These are phyloP conservation scores for Galemys pyrenaicus DNA, from an alignment of 2,113 vertebrate genomes.

Conservation along the genomic window DNA sequence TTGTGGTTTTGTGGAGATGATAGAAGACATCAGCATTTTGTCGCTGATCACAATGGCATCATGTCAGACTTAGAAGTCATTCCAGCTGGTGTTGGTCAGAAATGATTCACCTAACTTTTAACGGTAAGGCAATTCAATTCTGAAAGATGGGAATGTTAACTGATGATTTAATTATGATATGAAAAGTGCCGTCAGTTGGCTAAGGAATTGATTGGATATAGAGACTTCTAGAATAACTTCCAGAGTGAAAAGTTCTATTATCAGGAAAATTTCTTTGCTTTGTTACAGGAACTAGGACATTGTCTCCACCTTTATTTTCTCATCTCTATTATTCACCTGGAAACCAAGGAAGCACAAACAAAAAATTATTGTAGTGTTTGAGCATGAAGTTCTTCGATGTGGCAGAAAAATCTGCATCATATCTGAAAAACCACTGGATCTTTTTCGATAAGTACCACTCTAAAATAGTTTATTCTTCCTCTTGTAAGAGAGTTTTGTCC, in stretches of 20 bases:
- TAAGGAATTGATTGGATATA: neutral
- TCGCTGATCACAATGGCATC: slow-evolving; percentile 8
- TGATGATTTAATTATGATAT: neutral
- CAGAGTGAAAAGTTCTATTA: neutral
- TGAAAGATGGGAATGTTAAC: neutral
- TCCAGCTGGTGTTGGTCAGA: slow-evolving; percentile 1
- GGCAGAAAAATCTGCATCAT: neutral
- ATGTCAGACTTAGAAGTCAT: slow-evolving; percentile 39
- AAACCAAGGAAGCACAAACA: neutral
- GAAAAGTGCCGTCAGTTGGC: neutral
- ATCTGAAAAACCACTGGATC: neutral
- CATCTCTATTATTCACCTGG: neutral
- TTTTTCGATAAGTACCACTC: neutral
- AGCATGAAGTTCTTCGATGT: neutral
- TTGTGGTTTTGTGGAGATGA: slow-evolving; percentile 69
- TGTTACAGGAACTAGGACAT: neutral
- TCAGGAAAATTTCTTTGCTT: neutral
- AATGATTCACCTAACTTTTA: slow-evolving; percentile 38
- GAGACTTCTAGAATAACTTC: neutral
- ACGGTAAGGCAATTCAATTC: neutral
- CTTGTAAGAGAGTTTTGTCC: neutral
- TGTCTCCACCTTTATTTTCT: neutral
- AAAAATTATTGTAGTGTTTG: neutral
- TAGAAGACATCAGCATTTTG: slow-evolving; percentile 61
- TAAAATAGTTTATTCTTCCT: neutral